phyloP scores from a whole-genome alignment of 2,113 vertebrate species.

The Ceyx melanurus region DNA sequence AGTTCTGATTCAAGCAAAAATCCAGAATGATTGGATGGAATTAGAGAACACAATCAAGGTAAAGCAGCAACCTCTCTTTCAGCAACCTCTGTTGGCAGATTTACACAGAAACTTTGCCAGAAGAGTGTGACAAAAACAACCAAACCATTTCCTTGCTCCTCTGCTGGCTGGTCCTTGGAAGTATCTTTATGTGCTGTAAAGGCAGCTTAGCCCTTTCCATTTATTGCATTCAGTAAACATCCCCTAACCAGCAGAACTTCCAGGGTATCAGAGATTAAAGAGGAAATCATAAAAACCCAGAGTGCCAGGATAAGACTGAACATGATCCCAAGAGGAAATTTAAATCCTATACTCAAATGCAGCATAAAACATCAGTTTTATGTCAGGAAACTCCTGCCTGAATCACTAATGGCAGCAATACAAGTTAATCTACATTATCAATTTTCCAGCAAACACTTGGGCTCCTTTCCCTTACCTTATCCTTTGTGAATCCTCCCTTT shows the following conservation, averaged over 20 bases:
- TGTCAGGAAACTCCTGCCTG: not conserved
- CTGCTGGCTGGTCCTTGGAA: not conserved
- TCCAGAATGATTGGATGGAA: not conserved
- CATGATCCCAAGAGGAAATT: not conserved
- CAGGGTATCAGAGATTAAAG: not conserved
- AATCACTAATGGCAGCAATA: not conserved
- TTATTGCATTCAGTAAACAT: not conserved
- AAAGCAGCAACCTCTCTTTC: not conserved
- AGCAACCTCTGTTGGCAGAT: not conserved
- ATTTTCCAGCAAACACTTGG: not conserved
- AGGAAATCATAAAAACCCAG: not conserved
- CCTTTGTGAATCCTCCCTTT: slow-evolving; percentile 83
- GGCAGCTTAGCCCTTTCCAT: not conserved
- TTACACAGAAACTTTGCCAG: not conserved
- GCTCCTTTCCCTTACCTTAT: slow-evolving; percentile 78
- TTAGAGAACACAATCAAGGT: not conserved
- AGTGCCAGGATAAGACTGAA: not conserved
- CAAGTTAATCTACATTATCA: not conserved
- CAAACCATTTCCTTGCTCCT: not conserved
- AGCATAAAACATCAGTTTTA: not conserved
- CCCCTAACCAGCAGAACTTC: not conserved
- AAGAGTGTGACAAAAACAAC: not conserved
- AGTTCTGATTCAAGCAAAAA: not conserved
- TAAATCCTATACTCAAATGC: not conserved
- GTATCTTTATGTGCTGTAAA: not conserved